Conservation (phyloP, 1,140 invertebrate genomes). For the Drosophila sproati region DNA sequence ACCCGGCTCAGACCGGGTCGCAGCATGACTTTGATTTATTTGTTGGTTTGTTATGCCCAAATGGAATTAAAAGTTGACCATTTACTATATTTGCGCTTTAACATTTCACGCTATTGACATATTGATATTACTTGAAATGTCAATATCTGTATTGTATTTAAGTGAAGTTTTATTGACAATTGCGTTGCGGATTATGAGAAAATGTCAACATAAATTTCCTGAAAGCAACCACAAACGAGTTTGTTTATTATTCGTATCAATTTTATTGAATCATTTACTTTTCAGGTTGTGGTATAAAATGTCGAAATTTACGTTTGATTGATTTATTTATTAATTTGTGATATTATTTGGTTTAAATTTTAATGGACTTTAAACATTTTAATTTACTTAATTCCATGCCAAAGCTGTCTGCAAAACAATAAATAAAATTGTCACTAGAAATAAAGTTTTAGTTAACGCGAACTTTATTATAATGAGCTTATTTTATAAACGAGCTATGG, state of each 20-base stretch:
- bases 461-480: constrained; percentile 8
- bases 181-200: constrained; percentile 51
- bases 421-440: background rate
- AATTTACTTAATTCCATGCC: too few species aligned
- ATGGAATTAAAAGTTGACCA: constrained; percentile 78
- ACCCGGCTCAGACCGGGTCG: constrained; percentile 23
- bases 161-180: constrained; percentile 61
- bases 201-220: constrained; percentile 54
- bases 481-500: background rate
- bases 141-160: constrained; percentile 45
- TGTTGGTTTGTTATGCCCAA: constrained; percentile 57
- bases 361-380: too few species aligned
- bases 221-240: constrained; percentile 51
- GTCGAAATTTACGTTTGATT: too few species aligned
- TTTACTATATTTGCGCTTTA: constrained; percentile 46
- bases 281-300: background rate
- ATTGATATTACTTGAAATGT: constrained; percentile 68
- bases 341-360: background rate
- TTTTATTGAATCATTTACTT: constrained; percentile 2
- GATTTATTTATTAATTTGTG: background rate
- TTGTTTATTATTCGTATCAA: constrained; percentile 23
- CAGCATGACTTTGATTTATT: constrained; percentile 71
- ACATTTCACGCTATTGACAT: constrained; percentile 61
- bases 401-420: background rate
- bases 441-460: constrained; percentile 15